A percentile compares a stretch with the other conserved stretches of the same genome.
Evolutionary conservation across 2,888 invertebrate genomes (phyloP).

Genomic region (Alentia gelatinosa): DNA sequence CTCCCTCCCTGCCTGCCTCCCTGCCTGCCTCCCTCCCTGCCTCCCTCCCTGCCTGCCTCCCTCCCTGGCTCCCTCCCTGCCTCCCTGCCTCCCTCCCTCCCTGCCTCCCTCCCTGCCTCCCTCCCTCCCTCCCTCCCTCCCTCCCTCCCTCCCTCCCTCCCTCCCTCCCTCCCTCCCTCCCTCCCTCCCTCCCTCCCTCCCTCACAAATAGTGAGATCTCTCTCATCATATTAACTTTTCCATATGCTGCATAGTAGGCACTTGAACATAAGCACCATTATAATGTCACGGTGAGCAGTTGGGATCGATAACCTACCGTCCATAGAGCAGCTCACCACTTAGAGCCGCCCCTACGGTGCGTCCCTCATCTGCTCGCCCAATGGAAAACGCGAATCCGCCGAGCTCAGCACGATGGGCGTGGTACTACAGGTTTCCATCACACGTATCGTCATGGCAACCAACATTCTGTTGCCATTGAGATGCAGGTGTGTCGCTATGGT

Average conservation of each 20-base stretch:
- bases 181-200: neutral
- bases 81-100: neutral
- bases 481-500: conserved; percentile 3
- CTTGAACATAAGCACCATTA: too few species aligned
- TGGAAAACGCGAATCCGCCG: neutral
- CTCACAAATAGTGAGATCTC: neutral
- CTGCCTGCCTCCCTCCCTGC: neutral
- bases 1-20: neutral
- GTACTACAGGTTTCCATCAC: neutral
- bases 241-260: too few species aligned
- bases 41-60: neutral
- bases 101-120: neutral
- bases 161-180: neutral
- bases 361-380: neutral
- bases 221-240: too few species aligned
- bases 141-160: neutral
- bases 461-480: neutral
- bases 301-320: too few species aligned
- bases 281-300: too few species aligned
- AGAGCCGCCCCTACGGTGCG: neutral
- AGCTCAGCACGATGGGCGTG: too few species aligned
- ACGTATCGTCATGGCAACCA: neutral
- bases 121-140: neutral
- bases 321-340: too few species aligned
- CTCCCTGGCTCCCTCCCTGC: neutral